phyloP scores from a whole-genome alignment of 2,113 vertebrate species.

The Peucedramus taeniatus region DNA sequence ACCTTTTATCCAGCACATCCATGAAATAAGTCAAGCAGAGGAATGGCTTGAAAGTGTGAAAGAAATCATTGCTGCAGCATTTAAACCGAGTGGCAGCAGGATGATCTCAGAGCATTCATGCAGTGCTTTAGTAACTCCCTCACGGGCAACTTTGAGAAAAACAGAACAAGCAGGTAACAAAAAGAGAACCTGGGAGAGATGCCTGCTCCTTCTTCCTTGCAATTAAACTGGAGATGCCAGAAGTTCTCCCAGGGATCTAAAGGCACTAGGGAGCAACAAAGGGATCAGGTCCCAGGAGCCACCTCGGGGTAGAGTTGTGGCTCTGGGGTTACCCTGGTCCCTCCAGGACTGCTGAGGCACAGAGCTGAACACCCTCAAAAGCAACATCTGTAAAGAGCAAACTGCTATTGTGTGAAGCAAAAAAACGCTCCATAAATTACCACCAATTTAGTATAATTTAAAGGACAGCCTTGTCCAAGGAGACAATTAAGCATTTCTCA shows the following conservation, averaged over 20 bases:
- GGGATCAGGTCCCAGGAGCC: neutral
- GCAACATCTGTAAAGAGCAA: neutral
- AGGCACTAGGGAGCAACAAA: neutral
- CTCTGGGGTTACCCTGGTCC: neutral
- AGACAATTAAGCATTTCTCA: slow-evolving; percentile 7
- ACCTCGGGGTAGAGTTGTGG: accelerated
- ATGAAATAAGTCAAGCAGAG: neutral
- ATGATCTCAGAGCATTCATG: neutral
- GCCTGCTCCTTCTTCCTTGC: neutral
- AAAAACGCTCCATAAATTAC: neutral
- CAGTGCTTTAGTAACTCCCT: neutral
- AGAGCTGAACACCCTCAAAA: neutral
- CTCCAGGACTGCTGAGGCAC: neutral
- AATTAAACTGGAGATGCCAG: neutral
- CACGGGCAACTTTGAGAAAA: neutral
- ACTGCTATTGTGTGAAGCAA: neutral
- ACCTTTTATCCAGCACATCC: neutral
- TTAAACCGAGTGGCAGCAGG: neutral
- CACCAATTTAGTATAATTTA: slow-evolving; percentile 30
- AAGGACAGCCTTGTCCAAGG: slow-evolving; percentile 44
- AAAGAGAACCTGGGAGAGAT: neutral
- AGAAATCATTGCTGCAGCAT: neutral
- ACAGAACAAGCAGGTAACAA: neutral
- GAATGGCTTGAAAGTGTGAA: neutral
- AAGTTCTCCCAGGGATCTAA: neutral